Conservation (phyloP, 1,140 invertebrate genomes). For the Drosophila navojoa region DNA sequence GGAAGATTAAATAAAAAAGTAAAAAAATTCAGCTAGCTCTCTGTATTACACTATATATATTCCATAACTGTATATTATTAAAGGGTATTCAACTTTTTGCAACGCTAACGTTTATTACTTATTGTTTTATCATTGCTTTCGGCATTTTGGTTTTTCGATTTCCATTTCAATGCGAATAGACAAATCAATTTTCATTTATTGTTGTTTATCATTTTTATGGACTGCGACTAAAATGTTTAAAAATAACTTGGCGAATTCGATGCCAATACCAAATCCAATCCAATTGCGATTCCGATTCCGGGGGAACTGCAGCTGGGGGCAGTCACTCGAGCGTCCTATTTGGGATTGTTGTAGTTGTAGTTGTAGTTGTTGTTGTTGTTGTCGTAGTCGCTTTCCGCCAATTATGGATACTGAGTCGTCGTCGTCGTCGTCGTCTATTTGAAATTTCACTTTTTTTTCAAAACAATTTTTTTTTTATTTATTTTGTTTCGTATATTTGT, state of each 20-base stretch:
- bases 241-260: slow-evolving; percentile 35
- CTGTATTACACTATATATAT: not conserved
- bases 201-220: slow-evolving; percentile 38
- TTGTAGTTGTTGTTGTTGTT: slow-evolving; percentile 32
- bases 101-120: slow-evolving; percentile 11
- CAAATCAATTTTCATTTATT: slow-evolving; percentile 14
- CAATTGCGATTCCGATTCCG: slow-evolving; percentile 15
- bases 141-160: slow-evolving; percentile 46
- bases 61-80: not conserved
- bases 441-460: slow-evolving; percentile 58
- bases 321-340: slow-evolving; percentile 67
- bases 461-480: slow-evolving; percentile 4
- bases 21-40: too few species aligned
- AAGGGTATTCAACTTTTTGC: slow-evolving; percentile 3
- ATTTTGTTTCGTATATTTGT: slow-evolving; percentile 5
- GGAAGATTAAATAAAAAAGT: too few species aligned
- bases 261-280: slow-evolving; percentile 27
- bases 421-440: slow-evolving; percentile 44
- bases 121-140: slow-evolving; percentile 27
- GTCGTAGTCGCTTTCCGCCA: slow-evolving; percentile 49
- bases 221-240: slow-evolving; percentile 12
- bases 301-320: slow-evolving; percentile 20
- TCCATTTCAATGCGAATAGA: slow-evolving; percentile 64
- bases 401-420: slow-evolving; percentile 51
- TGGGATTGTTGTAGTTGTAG: slow-evolving; percentile 32